Base-by-base conservation (phyloP, 2,113 vertebrate species). In the Cochlearius cochlearius region DNA sequence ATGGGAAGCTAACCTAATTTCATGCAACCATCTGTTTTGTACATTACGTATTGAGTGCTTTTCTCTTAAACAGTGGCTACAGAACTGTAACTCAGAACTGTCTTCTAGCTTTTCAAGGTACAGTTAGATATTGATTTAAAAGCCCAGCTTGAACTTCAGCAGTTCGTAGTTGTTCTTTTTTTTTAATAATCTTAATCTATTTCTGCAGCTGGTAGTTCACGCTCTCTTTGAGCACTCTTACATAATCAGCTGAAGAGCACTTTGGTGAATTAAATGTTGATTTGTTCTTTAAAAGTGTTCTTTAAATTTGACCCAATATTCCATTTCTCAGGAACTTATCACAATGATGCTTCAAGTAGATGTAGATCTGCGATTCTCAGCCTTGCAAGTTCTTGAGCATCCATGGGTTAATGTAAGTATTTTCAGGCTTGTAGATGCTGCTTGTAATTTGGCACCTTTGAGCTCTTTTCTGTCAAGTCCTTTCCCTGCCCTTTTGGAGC, bases 341-440 rank as follows among this genome's bases (percentile, higher is more conserved):
- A 98, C 98, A 64, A 98, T 98, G 97, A 99, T 99, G 99, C 99
- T 99, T 84, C 98, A 99, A 97, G 99, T 99, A 74, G 98, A 99
- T 64, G 98, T 98, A 39, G 99, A 99, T 78, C 98, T 99, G 95
- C 98, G 99, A 86, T 99, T 98, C 97, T 99, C 99, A 45, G 99
- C 99, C 18, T 87, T 98, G 82, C 99, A 99, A 96, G 99, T 99
- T 91, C 98, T 99, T 36, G 99, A 99, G 74, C 99, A 99, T 68
- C 98, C 99, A 34, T 99, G 99, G 99, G 99, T 99, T 94, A 99
- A 99, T 39, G 99, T 99, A 98, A 99, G 99, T 98, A 94, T 91
- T 96, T 90, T 82, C 53, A 78, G 55, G 36, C 20, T 62, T 93
- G 53, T 36, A 72, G 47, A 49, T 80, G 59, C 73, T 92, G 49